Conservation (phyloP, 1,140 invertebrate species). For the Cecropterus lyciades region DNA sequence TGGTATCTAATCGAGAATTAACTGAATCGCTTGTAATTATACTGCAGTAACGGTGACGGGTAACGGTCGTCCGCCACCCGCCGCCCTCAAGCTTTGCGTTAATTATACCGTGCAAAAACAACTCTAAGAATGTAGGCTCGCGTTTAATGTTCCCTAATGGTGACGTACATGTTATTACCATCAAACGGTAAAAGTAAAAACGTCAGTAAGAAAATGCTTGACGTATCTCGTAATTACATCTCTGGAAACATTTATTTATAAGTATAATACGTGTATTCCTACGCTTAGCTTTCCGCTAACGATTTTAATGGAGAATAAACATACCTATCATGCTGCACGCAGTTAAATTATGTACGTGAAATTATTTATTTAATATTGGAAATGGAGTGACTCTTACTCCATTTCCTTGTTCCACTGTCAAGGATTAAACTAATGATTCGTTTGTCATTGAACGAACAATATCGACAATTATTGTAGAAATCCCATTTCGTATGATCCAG, state of each 20-base stretch:
- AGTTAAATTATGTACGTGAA: too few species aligned
- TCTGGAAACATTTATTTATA: conserved; percentile 5
- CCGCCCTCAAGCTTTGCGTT: conserved; percentile 26
- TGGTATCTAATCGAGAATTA: conserved; percentile 33
- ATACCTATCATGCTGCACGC: too few species aligned
- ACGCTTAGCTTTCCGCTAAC: neutral
- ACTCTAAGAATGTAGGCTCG: conserved; percentile 26
- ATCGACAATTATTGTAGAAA: too few species aligned
- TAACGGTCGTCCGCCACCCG: conserved; percentile 25
- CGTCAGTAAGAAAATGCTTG: conserved; percentile 13
- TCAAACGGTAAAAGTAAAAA: conserved; percentile 29
- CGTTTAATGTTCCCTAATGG: conserved; percentile 27
- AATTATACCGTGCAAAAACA: conserved; percentile 30
- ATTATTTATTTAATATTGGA: too few species aligned
- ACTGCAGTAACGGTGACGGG: conserved; percentile 33
- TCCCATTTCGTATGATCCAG: too few species aligned
- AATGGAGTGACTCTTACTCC: too few species aligned
- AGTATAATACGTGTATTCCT: neutral
- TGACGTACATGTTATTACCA: conserved; percentile 27
- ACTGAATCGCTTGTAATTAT: conserved; percentile 34
- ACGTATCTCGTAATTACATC: conserved; percentile 21
- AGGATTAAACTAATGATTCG: too few species aligned
- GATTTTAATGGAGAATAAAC: too few species aligned
- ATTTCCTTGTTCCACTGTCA: too few species aligned
- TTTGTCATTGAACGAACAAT: too few species aligned